Percentiles rank a stretch among this genome's conserved stretches.
Evolutionary conservation across 2,113 vertebrate species (phyloP).

Genomic region (Aphyosemion australe): DNA sequence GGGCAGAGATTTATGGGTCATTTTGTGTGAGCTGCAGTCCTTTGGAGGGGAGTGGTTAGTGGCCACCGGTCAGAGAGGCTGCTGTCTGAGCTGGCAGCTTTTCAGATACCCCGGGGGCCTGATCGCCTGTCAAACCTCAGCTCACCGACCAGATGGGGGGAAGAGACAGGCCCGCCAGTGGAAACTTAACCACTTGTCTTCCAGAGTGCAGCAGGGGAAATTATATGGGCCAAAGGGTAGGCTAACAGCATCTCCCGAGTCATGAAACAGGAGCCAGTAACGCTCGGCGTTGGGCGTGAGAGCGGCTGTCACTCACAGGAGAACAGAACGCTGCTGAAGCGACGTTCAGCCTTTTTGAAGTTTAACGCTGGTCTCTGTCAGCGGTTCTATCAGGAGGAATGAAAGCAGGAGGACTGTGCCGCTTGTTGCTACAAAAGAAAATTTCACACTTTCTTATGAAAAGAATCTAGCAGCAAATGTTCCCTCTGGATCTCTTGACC

Average conservation of each 20-base stretch:
- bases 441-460: slow-evolving; percentile 29
- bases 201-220: slow-evolving; percentile 61
- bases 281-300: slow-evolving; percentile 34
- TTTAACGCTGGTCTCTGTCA: slow-evolving; percentile 6
- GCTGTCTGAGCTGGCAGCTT: slow-evolving; percentile 63
- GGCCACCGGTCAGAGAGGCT: slow-evolving; percentile 52
- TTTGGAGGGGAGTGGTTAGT: slow-evolving; percentile 12
- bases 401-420: background rate
- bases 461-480: slow-evolving; percentile 18
- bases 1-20: slow-evolving; percentile 11
- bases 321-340: slow-evolving; percentile 36
- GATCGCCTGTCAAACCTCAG: slow-evolving; percentile 68
- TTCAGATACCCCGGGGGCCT: slow-evolving; percentile 58
- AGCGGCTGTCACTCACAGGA: slow-evolving; percentile 52
- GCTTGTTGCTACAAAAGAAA: slow-evolving; percentile 20
- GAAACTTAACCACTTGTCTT: slow-evolving; percentile 75
- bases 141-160: slow-evolving; percentile 66
- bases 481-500: slow-evolving; percentile 19
- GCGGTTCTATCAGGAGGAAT: slow-evolving; percentile 1
- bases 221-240: slow-evolving; percentile 78
- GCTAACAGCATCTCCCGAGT: slow-evolving; percentile 69
- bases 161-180: slow-evolving; percentile 56
- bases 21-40: slow-evolving; percentile 6
- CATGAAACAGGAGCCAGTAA: slow-evolving; percentile 55
- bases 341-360: slow-evolving; percentile 25